A percentile compares a stretch with the other conserved stretches of the same genome.
Evolutionary conservation across 1,140 invertebrate species (phyloP).

Genomic region (Cydia amplana): DNA sequence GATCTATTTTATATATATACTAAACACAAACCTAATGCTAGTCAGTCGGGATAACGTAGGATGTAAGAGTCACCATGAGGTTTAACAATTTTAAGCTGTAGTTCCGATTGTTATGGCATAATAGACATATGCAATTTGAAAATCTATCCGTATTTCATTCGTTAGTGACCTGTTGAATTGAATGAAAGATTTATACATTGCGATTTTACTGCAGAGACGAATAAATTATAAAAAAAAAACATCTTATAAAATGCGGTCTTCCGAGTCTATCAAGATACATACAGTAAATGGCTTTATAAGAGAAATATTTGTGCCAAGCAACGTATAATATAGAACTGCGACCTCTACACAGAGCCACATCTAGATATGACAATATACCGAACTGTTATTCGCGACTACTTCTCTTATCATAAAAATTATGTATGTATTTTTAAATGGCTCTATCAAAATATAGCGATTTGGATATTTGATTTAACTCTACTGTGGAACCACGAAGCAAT

Average conservation of each 20-base stretch:
- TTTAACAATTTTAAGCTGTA: constrained; percentile 39
- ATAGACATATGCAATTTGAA: constrained; percentile 18
- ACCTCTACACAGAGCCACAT: too few species aligned
- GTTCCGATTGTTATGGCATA: constrained; percentile 29
- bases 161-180: constrained; percentile 5
- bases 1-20: constrained; percentile 77
- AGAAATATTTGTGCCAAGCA: too few species aligned
- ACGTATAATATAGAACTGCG: too few species aligned
- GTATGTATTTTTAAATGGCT: neutral
- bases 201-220: neutral
- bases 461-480: neutral
- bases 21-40: constrained; percentile 74
- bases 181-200: constrained; percentile 26
- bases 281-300: too few species aligned
- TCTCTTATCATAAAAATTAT: too few species aligned
- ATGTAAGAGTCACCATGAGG: constrained; percentile 49
- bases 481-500: neutral
- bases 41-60: constrained; percentile 69
- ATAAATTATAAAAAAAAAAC: too few species aligned
- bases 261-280: too few species aligned
- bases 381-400: too few species aligned
- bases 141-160: constrained; percentile 30
- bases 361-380: too few species aligned
- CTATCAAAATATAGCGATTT: neutral
- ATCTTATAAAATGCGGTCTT: too few species aligned